Conservation (phyloP, 2,797 vertebrate species). For the Artibeus lituratus region DNA sequence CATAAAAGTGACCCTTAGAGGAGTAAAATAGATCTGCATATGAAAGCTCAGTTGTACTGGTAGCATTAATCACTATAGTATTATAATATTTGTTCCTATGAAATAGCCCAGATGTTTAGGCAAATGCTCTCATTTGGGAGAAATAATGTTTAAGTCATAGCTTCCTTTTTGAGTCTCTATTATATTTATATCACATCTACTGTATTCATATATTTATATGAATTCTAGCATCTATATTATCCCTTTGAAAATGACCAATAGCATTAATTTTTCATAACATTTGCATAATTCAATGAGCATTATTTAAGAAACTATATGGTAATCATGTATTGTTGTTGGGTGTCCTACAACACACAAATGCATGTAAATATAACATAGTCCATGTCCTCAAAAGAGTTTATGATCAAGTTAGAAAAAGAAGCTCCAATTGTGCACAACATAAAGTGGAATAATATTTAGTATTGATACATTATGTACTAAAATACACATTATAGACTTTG, state of each 20-base stretch:
- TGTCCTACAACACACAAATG: background rate
- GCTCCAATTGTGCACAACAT: background rate
- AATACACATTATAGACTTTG: background rate
- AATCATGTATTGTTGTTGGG: background rate
- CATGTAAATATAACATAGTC: background rate
- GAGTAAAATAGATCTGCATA: background rate
- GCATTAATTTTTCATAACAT: background rate
- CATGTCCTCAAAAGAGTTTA: background rate
- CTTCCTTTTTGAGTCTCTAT: background rate
- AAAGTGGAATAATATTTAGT: background rate
- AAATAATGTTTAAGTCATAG: background rate
- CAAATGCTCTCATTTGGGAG: background rate
- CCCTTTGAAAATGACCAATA: background rate
- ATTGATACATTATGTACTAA: background rate
- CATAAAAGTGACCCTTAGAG: background rate
- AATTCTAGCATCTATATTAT: background rate
- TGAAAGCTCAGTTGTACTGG: background rate
- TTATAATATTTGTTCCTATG: background rate
- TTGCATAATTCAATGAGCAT: background rate
- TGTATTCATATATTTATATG: background rate
- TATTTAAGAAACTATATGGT: background rate
- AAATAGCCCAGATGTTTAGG: constrained; percentile 1
- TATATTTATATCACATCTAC: background rate
- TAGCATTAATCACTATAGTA: background rate
- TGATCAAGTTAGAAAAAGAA: constrained; percentile 4